Evolutionary conservation across 2,113 vertebrate genomes (phyloP), one percentile per base, ranked within the genome.

Genomic region (Miniopterus natalensis): DNA sequence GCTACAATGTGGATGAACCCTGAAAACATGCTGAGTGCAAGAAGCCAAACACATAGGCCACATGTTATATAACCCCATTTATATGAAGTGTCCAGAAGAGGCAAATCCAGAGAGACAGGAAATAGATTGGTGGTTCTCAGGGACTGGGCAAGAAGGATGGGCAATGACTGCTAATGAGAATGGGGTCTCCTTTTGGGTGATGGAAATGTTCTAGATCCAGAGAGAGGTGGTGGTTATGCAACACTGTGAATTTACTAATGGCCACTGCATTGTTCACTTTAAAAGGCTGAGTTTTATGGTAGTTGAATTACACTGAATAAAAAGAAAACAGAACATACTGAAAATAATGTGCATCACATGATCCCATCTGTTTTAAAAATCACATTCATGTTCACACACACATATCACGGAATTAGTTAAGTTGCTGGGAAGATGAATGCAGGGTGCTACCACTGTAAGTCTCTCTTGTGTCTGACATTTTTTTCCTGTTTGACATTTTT

Each of bases 61-160:
- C 45, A 20, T 3, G 6, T 0, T 29, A 10, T 12, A 1, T 1
- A 45, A 70, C 6, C 13, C 47, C 47, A 12, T 3, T 20, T 17
- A 21, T 3, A n/a, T 29, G 57, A 29, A 74, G 29, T 4, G 12
- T 40, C 68, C 36, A 23, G 66, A 36, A 68, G 1, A 87, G 51
- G 51, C 36, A 47, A 70, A 45, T 47, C 51, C 83, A 40, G 0
- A 49, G 25, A 47, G 10, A 74, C 14, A 78, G 21, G 51, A 36
- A 9, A n/a, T 61, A 71, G 70, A n/a, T 31, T 2, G 14, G 23
- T 25, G 70, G 61, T 13, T 70, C 40, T 17, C 71, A 57, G 31
- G 65, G 9, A 13, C 25, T n/a, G 11, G 42, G 75, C 6, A 8
- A 23, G 20, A 36, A 73, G 29, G 51, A 21, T 2, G 51, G 51